Percentiles rank a stretch among this genome's conserved stretches.
phyloP scores from a whole-genome alignment of 2,113 vertebrate genomes.

The Planiliza haematocheilus region DNA sequence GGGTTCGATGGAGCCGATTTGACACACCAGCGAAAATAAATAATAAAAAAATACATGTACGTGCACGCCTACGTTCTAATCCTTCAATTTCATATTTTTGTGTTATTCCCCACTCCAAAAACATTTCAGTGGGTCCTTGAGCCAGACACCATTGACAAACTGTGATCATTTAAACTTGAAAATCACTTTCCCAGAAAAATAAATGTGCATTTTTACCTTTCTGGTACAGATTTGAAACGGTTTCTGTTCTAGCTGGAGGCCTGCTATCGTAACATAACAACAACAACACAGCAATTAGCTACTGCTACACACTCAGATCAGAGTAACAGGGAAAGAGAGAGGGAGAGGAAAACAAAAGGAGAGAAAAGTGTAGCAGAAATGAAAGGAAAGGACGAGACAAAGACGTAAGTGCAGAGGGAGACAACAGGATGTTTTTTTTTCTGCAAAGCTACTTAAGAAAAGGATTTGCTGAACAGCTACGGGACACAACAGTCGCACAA shows the following conservation, averaged over 20 bases:
- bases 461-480: constrained; percentile 44
- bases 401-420: constrained; percentile 2
- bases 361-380: constrained; percentile 17
- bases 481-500: constrained; percentile 28
- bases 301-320: constrained; percentile 33
- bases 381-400: constrained; percentile 10
- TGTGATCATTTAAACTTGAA: too few species aligned
- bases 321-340: constrained; percentile 4
- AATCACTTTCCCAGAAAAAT: too few species aligned
- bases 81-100: constrained; percentile 1
- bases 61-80: neutral
- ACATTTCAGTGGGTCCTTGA: constrained; percentile 21
- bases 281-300: constrained; percentile 55
- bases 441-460: constrained; percentile 40
- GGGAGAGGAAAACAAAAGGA: constrained; percentile 16
- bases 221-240: constrained; percentile 31
- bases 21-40: constrained; percentile 55
- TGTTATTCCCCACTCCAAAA: neutral
- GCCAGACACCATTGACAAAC: too few species aligned
- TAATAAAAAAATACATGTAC: neutral
- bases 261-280: constrained; percentile 34
- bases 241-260: constrained; percentile 31
- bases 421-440: constrained; percentile 40
- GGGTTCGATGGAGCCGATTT: constrained; percentile 67
- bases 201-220: constrained; percentile 6